Percentiles rank a stretch among this genome's conserved stretches.
These are phyloP conservation scores for Chorisops tibialis DNA, from an alignment of 2,888 invertebrate species.

Conservation along the genomic window DNA sequence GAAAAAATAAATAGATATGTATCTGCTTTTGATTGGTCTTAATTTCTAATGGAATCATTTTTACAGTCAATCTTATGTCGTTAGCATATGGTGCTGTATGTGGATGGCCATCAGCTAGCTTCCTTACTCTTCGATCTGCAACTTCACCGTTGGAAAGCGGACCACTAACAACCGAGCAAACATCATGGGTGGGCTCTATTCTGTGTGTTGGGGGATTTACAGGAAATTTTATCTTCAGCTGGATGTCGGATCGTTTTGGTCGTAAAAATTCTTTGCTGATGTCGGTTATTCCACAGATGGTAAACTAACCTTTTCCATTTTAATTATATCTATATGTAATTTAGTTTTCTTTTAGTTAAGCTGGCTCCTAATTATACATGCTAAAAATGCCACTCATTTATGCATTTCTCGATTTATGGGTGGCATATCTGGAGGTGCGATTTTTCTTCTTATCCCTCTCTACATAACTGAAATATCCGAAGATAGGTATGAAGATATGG, in stretches of 20 bases:
- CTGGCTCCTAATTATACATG: conserved; percentile 29
- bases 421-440: conserved; percentile 28
- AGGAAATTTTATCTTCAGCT: conserved; percentile 46
- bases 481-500: conserved; percentile 5
- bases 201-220: conserved; percentile 45
- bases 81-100: conserved; percentile 45
- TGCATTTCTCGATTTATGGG: conserved; percentile 20
- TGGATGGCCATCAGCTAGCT: conserved; percentile 49
- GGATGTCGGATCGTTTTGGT: conserved; percentile 46
- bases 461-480: conserved; percentile 23
- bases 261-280: conserved; percentile 41
- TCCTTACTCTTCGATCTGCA: conserved; percentile 42
- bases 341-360: background rate
- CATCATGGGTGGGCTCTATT: conserved; percentile 48
- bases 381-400: conserved; percentile 10
- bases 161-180: conserved; percentile 41
- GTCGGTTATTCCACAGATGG: conserved; percentile 43
- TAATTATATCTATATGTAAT: too few species aligned
- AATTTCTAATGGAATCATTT: background rate
- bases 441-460: conserved; percentile 14
- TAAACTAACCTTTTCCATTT: conserved; percentile 30
- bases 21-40: too few species aligned
- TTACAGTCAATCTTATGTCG: conserved; percentile 43
- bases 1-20: background rate
- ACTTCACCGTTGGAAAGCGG: conserved; percentile 44